Evolutionary conservation across 2,113 vertebrate genomes (phyloP).

Genomic region (Atherinomorus stipes): DNA sequence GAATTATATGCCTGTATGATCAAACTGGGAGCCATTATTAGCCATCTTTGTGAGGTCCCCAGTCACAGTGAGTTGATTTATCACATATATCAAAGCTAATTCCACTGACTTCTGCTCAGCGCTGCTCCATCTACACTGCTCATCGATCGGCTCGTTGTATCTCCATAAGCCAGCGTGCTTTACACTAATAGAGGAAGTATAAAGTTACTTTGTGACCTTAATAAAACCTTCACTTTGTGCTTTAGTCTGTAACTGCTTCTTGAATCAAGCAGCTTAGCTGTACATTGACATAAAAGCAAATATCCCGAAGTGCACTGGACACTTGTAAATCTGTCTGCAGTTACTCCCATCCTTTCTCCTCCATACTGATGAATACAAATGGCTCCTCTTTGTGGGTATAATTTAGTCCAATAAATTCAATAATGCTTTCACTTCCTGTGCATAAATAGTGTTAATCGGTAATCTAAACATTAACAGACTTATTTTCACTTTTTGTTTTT

Average conservation of each 20-base stretch:
- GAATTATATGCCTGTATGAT: constrained; percentile 46
- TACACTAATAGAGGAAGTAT: constrained; percentile 72
- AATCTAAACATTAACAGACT: no score
- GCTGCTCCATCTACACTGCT: constrained; percentile 42
- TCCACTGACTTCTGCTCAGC: constrained; percentile 55
- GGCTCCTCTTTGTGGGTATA: no score
- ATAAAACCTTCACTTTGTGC: constrained; percentile 73
- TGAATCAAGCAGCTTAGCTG: constrained; percentile 53
- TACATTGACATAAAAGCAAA: constrained; percentile 42
- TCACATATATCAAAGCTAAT: constrained; percentile 66
- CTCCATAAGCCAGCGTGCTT: constrained; percentile 70
- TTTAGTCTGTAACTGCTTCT: constrained; percentile 41
- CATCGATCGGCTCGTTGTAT: constrained; percentile 77
- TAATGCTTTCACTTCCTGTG: no score
- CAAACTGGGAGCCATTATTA: constrained; percentile 52
- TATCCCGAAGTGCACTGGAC: constrained; percentile 7
- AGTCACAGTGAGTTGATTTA: constrained; percentile 67
- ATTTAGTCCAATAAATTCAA: background rate
- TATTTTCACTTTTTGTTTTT: no score
- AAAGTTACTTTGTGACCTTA: constrained; percentile 80
- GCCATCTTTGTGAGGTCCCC: constrained; percentile 28
- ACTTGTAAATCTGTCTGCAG: constrained; percentile 40
- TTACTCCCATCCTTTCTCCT: background rate
- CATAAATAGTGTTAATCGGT: no score
- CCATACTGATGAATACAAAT: background rate